Evolutionary conservation across 2,113 vertebrate species (phyloP).

Genomic region (Apodemus speciosus): DNA sequence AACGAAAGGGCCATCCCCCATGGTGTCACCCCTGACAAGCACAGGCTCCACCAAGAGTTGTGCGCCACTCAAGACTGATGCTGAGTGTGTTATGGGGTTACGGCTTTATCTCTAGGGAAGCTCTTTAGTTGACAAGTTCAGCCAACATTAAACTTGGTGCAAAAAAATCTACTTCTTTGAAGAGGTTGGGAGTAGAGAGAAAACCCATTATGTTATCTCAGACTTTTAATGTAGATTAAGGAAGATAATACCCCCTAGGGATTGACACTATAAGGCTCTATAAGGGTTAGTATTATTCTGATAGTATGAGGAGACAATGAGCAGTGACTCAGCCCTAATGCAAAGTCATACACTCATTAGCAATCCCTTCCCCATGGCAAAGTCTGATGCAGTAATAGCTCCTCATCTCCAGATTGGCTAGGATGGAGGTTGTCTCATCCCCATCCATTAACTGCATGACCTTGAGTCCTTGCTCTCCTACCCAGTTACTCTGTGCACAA

Average conservation of each 20-base stretch:
- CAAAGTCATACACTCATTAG: not conserved
- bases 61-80: not conserved
- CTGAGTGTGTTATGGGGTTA: not conserved
- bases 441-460: constrained; percentile 1
- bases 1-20: not conserved
- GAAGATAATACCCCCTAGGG: not conserved
- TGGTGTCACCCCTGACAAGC: not conserved
- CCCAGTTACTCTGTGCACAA: not conserved
- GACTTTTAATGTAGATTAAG: not conserved
- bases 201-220: not conserved
- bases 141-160: not conserved
- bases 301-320: not conserved
- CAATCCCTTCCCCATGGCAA: not conserved
- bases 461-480: constrained; percentile 10
- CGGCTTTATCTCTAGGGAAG: not conserved
- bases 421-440: not conserved
- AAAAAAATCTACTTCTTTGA: not conserved
- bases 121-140: not conserved
- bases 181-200: not conserved
- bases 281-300: not conserved
- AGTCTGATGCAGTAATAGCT: not conserved
- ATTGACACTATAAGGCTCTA: not conserved
- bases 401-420: not conserved
- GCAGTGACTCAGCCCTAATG: not conserved
- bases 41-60: not conserved